Conservation (phyloP, 2,113 vertebrate species). For the Tragelaphus buxtoni region DNA sequence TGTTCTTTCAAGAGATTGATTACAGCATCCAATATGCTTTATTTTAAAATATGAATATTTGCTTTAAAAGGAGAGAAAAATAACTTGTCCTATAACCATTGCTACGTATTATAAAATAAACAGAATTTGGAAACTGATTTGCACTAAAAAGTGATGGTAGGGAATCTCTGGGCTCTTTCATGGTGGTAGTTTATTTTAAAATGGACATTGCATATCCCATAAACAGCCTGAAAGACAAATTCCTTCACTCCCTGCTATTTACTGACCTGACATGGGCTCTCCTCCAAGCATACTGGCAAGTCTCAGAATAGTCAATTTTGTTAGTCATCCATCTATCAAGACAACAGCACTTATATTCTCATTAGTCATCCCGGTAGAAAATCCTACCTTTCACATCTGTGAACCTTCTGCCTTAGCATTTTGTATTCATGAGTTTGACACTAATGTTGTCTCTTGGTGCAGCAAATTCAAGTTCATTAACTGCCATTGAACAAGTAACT, state of each 20-base stretch:
- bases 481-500: neutral
- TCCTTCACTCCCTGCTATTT: neutral
- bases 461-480: neutral
- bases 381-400: neutral
- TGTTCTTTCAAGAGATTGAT: neutral
- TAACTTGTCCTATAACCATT: neutral
- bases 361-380: neutral
- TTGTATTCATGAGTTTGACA: neutral
- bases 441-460: neutral
- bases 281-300: neutral
- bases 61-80: constrained; percentile 1
- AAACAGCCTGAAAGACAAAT: neutral
- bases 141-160: neutral
- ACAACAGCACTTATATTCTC: neutral
- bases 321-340: neutral
- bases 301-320: neutral
- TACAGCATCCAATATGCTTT: neutral
- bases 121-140: neutral
- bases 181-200: neutral
- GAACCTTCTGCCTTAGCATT: constrained; percentile 9
- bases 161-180: neutral
- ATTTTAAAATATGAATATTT: constrained; percentile 26
- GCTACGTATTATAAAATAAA: constrained; percentile 18
- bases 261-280: neutral
- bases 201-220: neutral